phyloP scores from a whole-genome alignment of 2,113 vertebrate genomes.

The Falcunculus frontatus region DNA sequence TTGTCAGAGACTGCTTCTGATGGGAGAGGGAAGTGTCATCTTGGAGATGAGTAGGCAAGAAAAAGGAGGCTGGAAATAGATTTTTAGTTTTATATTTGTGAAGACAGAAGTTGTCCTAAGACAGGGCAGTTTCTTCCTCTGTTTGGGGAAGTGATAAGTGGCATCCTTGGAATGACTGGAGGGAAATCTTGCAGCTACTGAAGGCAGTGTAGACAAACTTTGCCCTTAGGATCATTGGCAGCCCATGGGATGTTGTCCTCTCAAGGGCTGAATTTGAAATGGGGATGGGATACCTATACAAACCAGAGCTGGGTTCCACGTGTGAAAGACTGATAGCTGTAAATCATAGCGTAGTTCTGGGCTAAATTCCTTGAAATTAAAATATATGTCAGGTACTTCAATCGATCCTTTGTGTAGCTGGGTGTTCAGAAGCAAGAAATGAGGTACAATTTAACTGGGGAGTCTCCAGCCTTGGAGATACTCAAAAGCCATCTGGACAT shows the following conservation, averaged over 20 bases:
- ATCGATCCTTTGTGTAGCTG: neutral
- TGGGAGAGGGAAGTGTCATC: neutral
- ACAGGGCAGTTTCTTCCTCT: neutral
- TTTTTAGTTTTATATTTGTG: neutral
- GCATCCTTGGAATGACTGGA: neutral
- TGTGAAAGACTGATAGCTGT: neutral
- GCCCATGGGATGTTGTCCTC: neutral
- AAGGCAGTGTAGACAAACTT: neutral
- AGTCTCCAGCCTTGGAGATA: neutral
- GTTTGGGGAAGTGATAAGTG: neutral
- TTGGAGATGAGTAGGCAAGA: neutral
- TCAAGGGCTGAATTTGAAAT: neutral
- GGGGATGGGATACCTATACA: neutral
- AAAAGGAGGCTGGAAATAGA: neutral
- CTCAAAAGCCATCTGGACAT: neutral
- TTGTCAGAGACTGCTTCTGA: neutral
- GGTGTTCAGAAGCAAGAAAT: neutral
- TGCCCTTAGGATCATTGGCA: neutral
- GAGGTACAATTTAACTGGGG: neutral
- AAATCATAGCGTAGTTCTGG: neutral
- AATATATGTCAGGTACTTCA: neutral
- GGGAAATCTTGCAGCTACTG: neutral
- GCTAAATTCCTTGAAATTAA: neutral
- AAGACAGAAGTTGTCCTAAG: neutral
- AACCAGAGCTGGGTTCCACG: neutral